Evolutionary conservation across 2,888 invertebrate species (phyloP).

Genomic region (Stramonita haemastoma): DNA sequence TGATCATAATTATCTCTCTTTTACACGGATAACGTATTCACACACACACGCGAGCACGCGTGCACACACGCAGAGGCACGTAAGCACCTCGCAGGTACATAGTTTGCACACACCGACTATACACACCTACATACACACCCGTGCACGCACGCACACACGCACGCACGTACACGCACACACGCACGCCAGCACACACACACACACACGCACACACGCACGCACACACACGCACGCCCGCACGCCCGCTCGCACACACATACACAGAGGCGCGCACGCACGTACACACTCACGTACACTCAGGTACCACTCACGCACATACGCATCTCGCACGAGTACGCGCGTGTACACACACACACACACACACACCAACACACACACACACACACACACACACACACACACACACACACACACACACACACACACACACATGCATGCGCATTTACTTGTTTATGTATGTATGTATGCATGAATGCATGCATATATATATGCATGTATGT

Average conservation of each 20-base stretch:
- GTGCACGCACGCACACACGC: neutral
- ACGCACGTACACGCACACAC: neutral
- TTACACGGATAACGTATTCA: too few relatives aligned
- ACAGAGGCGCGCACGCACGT: neutral
- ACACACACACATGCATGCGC: neutral
- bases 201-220: neutral
- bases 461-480: neutral
- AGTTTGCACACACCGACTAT: too few relatives aligned
- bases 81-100: too few relatives aligned
- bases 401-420: neutral
- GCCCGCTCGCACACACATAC: neutral
- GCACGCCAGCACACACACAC: neutral
- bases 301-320: neutral
- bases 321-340: too few relatives aligned
- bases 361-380: neutral
- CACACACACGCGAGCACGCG: too few relatives aligned
- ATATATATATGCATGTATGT: neutral
- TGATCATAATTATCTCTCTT: too few relatives aligned
- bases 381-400: neutral
- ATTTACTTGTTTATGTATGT: neutral
- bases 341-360: neutral
- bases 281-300: neutral
- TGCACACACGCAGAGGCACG: too few relatives aligned
- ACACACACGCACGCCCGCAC: neutral
- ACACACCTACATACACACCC: neutral